Base-by-base conservation (phyloP, 2,797 vertebrate genomes). In the Myiotriccus ornatus region DNA sequence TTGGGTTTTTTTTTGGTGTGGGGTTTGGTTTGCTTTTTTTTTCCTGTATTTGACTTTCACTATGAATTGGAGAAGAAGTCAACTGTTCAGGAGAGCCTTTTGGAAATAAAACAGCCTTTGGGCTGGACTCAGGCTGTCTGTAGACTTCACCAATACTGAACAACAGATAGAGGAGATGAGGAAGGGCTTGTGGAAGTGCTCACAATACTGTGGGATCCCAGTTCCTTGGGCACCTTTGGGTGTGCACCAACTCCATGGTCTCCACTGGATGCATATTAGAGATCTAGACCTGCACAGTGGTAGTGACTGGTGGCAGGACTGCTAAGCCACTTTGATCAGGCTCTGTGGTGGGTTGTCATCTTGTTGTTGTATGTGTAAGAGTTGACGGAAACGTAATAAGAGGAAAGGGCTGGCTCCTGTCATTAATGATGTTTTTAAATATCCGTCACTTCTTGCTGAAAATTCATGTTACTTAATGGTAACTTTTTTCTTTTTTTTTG, bases 181-280 rank as follows among this genome's bases (percentile, higher is more conserved):
- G 49, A 71, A 32, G 10, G 32, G 16, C 60, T 56, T 68, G 50
- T 47, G 39, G 24, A 81, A 80, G 23, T 11, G 37, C 34, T 77
- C 7, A 14, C 0, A 1, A 7, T 10, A 25, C 41, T 53, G 14
- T 1, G 2, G 30, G 14, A 19, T 81, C 16, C 44, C 25, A 37
- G 35, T 68, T 84, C 35, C 9, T 64, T 43, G 13, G n/a, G 24
- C 62, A 50, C 1, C n/a, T 69, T 28, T 24, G 63, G 35, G 10
- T 19, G 6, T 17, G 25, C 1, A 3, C 32, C 23, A 23, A 13
- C 19, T n/a, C 46, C 24, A 2, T 62, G 20, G 30, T 52, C 56
- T 63, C n/a, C 1, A 0, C 34, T 44, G 44, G 47, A 28, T 43
- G 35, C 20, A 17, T 1, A 1, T 28, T 23, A 2, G 19, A 67